Evolutionary conservation across 2,888 invertebrate species (phyloP), one percentile per base, ranked within the genome.

Genomic region (Spialia ferax): DNA sequence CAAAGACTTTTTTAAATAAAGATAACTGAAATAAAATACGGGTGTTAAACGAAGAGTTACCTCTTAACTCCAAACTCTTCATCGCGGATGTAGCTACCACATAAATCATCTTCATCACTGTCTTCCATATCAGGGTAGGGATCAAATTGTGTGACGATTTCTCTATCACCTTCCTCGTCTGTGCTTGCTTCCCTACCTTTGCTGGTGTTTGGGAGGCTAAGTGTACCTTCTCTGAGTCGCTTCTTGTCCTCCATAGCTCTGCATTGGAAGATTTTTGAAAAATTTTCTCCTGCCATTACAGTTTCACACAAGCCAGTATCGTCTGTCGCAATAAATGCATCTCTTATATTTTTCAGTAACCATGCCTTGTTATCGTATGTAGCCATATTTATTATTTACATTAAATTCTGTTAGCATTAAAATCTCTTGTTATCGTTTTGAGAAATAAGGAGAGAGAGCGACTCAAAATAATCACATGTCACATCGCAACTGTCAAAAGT

Each of bases 301-400:
- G 97, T 95, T 88, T 99, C 99, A 87, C 98, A 98, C 94, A 98
- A 96, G 68, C 98, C 97, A 77, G 99, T 98, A 88, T 99, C 99
- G 92, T 99, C 99, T 22, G 98, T 98, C 23, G 98, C 97, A 82
- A 99, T 97, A 89, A 98, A 99, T 10, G 98, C 98, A 88, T 99
- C 98, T 68, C 98, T 95, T 74, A 99, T 98, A 88, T 99, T 98
- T 69, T 98, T 97, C 62, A 99, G 94, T 57, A 99, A 94, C 97
- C 99, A 99, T 79, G 97, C 97, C 87, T 96, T 97, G 89, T 99
- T 98, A 87, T 99, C 98, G 88, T 98, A 99, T 73, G 98, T 96
- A 75, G 99, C 99, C 99, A 99, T 99, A n/a, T 52, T 42, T 18
- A 35, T 52, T 8, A n/a, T 2, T 26, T 38, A 38, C 1, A 8